Conservation (phyloP, 2,888 invertebrate species). For the Abscondita cerata region DNA sequence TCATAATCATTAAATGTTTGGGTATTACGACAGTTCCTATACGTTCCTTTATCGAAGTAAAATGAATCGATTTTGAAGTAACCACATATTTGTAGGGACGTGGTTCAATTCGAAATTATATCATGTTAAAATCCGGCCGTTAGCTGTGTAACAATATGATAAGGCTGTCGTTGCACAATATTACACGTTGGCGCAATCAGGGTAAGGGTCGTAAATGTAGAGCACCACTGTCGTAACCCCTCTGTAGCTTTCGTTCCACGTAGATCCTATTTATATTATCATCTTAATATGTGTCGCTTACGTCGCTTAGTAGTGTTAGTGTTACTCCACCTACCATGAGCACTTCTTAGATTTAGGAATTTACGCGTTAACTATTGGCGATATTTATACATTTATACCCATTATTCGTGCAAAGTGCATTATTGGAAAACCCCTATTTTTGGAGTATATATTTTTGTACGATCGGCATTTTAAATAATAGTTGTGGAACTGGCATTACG, state of each 20-base stretch:
- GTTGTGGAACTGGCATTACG: constrained; percentile 26
- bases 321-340: constrained; percentile 52
- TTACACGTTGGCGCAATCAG: constrained; percentile 57
- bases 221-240: constrained; percentile 54
- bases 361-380: constrained; percentile 36
- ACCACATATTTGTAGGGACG: background rate
- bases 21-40: constrained; percentile 9
- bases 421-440: constrained; percentile 42
- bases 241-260: constrained; percentile 54
- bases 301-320: constrained; percentile 52
- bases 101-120: background rate
- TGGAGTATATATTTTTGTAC: constrained; percentile 49
- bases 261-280: constrained; percentile 51
- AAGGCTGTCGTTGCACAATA: constrained; percentile 59
- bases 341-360: constrained; percentile 30
- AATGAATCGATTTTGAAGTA: background rate
- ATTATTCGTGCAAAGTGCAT: constrained; percentile 41
- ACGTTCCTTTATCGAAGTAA: constrained; percentile 4
- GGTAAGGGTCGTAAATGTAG: constrained; percentile 58
- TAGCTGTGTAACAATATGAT: constrained; percentile 37
- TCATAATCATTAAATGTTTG: background rate
- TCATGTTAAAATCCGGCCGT: constrained; percentile 10
- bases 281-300: constrained; percentile 51
- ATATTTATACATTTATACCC: constrained; percentile 30
- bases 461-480: constrained; percentile 40